phyloP scores from a whole-genome alignment of 2,888 invertebrate genomes.

The Tenodera sinensis region DNA sequence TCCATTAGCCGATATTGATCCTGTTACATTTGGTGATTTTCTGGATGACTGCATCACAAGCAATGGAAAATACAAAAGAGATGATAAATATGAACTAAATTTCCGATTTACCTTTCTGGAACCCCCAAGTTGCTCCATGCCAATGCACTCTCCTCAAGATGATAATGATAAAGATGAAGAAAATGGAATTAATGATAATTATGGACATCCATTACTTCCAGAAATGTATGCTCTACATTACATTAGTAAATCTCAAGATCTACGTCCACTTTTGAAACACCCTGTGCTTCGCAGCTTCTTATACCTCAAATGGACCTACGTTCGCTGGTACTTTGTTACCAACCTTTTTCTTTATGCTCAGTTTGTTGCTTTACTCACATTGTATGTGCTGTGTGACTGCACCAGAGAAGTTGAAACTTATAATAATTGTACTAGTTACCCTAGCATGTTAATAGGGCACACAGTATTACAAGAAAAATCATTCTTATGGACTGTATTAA shows the following conservation, averaged over 20 bases:
- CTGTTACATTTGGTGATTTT: neutral
- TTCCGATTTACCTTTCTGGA: conserved; percentile 9
- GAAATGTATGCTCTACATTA: conserved; percentile 73
- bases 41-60: conserved; percentile 11
- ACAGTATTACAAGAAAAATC: neutral
- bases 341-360: conserved; percentile 69
- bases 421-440: neutral
- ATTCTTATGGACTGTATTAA: neutral
- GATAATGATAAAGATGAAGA: neutral
- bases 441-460: neutral
- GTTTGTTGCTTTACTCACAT: conserved; percentile 64
- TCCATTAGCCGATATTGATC: neutral
- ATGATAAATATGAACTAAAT: conserved; percentile 14
- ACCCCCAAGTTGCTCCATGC: neutral
- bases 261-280: conserved; percentile 68
- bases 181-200: neutral
- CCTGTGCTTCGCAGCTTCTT: conserved; percentile 76
- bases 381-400: conserved; percentile 57
- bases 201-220: conserved; percentile 10
- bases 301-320: conserved; percentile 75
- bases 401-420: conserved; percentile 20
- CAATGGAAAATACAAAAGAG: neutral
- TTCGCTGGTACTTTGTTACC: conserved; percentile 39
- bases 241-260: conserved; percentile 64
- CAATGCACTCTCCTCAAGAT: neutral